Conservation (phyloP, 2,797 vertebrate genomes). For the Propithecus perrieri region DNA sequence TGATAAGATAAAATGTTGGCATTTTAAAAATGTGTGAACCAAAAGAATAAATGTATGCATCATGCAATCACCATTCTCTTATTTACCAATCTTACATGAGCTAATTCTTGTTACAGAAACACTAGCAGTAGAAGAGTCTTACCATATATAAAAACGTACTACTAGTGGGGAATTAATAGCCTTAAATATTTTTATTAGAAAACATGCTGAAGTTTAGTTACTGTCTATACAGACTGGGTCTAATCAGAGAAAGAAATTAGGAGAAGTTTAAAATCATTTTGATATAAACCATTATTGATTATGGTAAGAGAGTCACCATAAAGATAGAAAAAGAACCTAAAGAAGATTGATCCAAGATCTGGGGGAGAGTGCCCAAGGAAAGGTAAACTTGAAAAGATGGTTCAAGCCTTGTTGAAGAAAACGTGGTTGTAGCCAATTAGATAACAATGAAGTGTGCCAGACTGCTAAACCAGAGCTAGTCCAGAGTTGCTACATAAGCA, state of each 20-base stretch:
- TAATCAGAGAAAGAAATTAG: not conserved
- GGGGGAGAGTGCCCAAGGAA: not conserved
- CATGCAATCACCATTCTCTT: not conserved
- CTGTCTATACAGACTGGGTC: not conserved
- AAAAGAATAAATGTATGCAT: not conserved
- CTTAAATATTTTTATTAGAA: conserved; percentile 18
- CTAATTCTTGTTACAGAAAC: conserved; percentile 8
- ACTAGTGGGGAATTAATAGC: not conserved
- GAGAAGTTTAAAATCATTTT: not conserved
- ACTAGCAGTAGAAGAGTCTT: not conserved
- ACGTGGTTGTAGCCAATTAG: not conserved
- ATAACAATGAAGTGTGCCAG: not conserved
- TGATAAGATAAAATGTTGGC: not conserved
- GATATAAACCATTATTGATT: not conserved
- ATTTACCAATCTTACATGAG: not conserved
- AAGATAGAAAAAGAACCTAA: not conserved
- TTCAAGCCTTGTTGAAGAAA: not conserved
- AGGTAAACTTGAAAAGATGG: not conserved
- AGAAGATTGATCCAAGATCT: not conserved
- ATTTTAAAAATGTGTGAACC: not conserved
- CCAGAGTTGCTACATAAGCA: not conserved
- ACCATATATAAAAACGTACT: not conserved
- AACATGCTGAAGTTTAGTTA: not conserved
- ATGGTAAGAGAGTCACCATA: not conserved
- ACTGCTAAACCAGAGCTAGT: not conserved